A percentile compares a stretch with the other conserved stretches of the same genome.
Conservation (phyloP, 2,797 vertebrate genomes). For the Cyclura pinguis region DNA sequence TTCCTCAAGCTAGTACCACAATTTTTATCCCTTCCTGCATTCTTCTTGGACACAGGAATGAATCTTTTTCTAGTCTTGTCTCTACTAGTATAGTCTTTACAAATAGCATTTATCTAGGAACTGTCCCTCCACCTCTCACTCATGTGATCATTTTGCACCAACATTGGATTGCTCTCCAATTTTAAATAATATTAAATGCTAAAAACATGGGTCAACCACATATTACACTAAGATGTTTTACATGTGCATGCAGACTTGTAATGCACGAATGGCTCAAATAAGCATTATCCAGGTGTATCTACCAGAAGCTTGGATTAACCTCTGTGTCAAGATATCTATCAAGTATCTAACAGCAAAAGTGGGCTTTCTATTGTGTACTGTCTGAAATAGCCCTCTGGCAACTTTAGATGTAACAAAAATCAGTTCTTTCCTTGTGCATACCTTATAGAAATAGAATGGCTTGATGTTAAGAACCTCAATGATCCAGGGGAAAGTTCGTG, state of each 20-base stretch:
- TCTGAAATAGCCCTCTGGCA: not conserved
- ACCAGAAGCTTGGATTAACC: not conserved
- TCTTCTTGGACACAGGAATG: not conserved
- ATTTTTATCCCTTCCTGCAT: not conserved
- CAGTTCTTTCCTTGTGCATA: slow-evolving; percentile 61
- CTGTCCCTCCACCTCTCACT: not conserved
- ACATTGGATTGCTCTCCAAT: not conserved
- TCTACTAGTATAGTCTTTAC: not conserved
- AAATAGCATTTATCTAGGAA: not conserved
- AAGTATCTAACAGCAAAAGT: not conserved
- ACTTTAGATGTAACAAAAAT: not conserved
- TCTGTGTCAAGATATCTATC: not conserved
- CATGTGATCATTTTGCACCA: not conserved
- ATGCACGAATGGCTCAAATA: not conserved
- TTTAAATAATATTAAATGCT: not conserved
- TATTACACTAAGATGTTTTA: not conserved
- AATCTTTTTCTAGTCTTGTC: not conserved
- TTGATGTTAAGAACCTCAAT: slow-evolving; percentile 87
- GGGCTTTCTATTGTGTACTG: not conserved
- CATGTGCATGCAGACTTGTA: not conserved
- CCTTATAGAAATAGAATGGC: slow-evolving; percentile 98
- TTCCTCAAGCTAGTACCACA: not conserved
- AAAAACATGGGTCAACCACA: not conserved
- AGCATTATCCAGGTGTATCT: not conserved
- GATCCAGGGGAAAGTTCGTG: slow-evolving; percentile 96